These are phyloP conservation scores for Monoplex corrugatus DNA, from an alignment of 2,888 invertebrate genomes.

Conservation along the genomic window DNA sequence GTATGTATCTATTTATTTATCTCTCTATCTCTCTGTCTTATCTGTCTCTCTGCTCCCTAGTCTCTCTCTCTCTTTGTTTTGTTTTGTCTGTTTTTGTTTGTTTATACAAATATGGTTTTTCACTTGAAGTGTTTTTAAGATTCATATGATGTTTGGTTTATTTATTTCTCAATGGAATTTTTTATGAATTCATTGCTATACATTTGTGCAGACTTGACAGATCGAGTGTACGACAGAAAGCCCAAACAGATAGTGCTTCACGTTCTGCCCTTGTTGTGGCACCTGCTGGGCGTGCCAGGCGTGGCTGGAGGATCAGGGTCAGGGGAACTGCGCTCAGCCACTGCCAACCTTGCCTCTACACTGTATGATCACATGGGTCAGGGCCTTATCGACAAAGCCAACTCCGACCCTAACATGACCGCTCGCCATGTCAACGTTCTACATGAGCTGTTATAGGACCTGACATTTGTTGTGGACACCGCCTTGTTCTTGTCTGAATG, in stretches of 20 bases:
- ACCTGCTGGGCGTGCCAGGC: slow-evolving; percentile 71
- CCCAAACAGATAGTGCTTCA: slow-evolving; percentile 79
- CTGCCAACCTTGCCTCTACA: slow-evolving; percentile 65
- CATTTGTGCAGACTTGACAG: slow-evolving; percentile 71
- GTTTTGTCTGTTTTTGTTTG: not conserved
- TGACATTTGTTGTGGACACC: too few relatives aligned
- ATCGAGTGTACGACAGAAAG: slow-evolving; percentile 75
- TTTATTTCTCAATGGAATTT: too few relatives aligned
- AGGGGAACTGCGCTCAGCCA: slow-evolving; percentile 72
- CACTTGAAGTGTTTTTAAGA: too few relatives aligned
- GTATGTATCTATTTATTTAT: not conserved
- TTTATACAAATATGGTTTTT: too few relatives aligned
- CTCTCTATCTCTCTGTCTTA: not conserved
- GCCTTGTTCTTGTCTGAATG: too few relatives aligned
- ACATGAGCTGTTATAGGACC: slow-evolving; percentile 65
- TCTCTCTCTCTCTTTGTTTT: not conserved
- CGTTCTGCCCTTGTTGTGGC: slow-evolving; percentile 80
- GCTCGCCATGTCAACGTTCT: slow-evolving; percentile 72
- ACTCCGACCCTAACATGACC: slow-evolving; percentile 68
- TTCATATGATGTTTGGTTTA: too few relatives aligned
- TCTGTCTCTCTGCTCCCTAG: not conserved
- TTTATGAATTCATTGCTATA: not conserved
- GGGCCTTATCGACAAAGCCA: slow-evolving; percentile 71
- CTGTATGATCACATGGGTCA: slow-evolving; percentile 75
- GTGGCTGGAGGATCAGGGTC: slow-evolving; percentile 72